Evolutionary conservation across 2,888 invertebrate species (phyloP), one percentile per base, ranked within the genome.

Genomic region (Phortica magna): DNA sequence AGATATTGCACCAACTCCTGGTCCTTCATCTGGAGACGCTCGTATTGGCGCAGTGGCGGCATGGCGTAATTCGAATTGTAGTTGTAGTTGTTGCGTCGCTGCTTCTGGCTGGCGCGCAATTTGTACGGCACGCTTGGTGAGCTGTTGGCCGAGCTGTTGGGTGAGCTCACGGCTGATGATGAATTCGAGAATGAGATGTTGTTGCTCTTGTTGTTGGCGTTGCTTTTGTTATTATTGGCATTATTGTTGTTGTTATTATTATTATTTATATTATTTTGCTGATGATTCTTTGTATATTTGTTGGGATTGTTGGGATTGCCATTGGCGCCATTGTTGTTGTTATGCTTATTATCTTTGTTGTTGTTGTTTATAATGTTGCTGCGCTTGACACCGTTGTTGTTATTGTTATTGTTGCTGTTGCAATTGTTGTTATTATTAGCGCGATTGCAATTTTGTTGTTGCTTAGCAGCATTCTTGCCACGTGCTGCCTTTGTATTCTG

Each of bases 1-100:
- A 96, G 91, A 64, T 94, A 93, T 71, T 92, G 91, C 65, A 92
- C 93, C 83, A 96, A 89, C 79, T 94, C 93, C 22, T 91, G 91
- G 83, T 95, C 94, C 7, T 90, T 88, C 48, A 94, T 83, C 12
- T 93, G 91, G 41, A 84, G 67, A 0, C 61, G 77, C 48, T 80
- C 78, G 61, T 86, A 87, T 81, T 93, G 91, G 0, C 88, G 84
- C 76, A 93, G 82, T 70, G 94, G 93, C 7, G 88, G 85, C 70
- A 17, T 85, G 86, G 0, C 39, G 3, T 61, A 19, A 19, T 10
- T 65, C 14, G 5, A 67, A 77, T 2, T 59, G 73, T 70, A 74
- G 80, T 7, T 73, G 75, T 9, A 76, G 76, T 73, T 48, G 79
- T 75, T 77, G 82, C 83, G 5, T 80, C 79, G 55, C 78, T 76